Base-by-base conservation (phyloP, 2,888 invertebrate species). In the Drosophila colorata region DNA sequence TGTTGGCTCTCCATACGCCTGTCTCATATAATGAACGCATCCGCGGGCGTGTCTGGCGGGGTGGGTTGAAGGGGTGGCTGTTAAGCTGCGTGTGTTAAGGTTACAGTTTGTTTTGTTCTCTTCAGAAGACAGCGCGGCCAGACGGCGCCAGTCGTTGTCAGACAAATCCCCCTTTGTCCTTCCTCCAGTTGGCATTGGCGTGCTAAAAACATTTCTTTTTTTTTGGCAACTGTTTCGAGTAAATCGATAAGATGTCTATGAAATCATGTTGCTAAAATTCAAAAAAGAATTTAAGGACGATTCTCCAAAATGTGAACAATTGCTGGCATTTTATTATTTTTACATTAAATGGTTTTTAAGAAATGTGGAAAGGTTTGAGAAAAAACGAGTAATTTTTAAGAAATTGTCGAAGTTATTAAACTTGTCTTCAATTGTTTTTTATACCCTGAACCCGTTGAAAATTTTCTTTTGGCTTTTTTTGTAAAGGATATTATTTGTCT, bases 61-160 rank as follows among this genome's bases (percentile, higher is more conserved):
- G 46, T n/a, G 35, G 28, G 7, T 28, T 11, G 40, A 8, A 14
- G 20, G 23, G 16, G 64, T 52, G 41, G 16, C 43, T 55, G 57
- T 41, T 56, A 46, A 44, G 66, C 70, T 65, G 74, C 65, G 74
- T 81, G 75, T 87, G 80, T 74, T 82, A 85, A 87, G 85, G 85
- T 85, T 85, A 85, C 61, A 80, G 35, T 79, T 74, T 80, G 74
- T 78, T 72, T 71, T 78, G 61, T 55, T 63, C 57, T 49, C 38
- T n/a, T 31, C 38, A 18, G 43, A 46, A 55, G 57, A 63, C 51
- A 74, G 14, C 44, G 71, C 82, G 84, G 65, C 85, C 67, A 85
- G 86, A 85, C 87, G 85, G 80, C 84, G 84, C 80, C 84, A 76
- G 41, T 47, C 58, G 73, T 47, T 57, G 69, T 59, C 77, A 67